Conservation (phyloP, 2,888 invertebrate genomes). For the Xanthorhoe designata region DNA sequence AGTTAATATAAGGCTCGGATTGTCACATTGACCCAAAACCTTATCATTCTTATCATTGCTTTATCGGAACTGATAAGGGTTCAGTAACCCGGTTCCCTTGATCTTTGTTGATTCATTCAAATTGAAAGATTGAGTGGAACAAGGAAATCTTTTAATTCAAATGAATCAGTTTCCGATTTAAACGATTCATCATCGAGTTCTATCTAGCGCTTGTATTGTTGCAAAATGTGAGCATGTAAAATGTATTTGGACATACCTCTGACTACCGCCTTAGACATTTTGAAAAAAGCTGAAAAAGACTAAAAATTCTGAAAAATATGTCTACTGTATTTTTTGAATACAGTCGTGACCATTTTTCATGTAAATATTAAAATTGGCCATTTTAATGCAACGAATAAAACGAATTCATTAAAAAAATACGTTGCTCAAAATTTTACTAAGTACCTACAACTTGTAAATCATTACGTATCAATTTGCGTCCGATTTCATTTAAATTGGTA, state of each 20-base stretch:
- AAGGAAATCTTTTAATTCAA: not conserved
- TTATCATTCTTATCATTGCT: constrained; percentile 24
- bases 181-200: no score
- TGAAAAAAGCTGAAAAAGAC: no score
- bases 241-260: no score
- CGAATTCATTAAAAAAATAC: not conserved
- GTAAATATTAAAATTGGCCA: no score
- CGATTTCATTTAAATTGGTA: constrained; percentile 35
- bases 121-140: constrained; percentile 1
- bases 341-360: no score
- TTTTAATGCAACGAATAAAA: no score
- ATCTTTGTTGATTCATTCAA: constrained; percentile 20
- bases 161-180: not conserved
- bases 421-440: not conserved
- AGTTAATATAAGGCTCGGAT: constrained; percentile 20
- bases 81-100: constrained; percentile 35
- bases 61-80: constrained; percentile 23
- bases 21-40: constrained; percentile 32
- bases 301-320: no score
- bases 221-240: no score
- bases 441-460: not conserved
- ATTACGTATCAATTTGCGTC: constrained; percentile 12
- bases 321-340: no score
- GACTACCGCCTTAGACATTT: no score
- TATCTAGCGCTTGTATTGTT: no score